Evolutionary conservation across 2,113 vertebrate species (phyloP), one percentile per base, ranked within the genome.

Genomic region (Ibidorhyncha struthersii): DNA sequence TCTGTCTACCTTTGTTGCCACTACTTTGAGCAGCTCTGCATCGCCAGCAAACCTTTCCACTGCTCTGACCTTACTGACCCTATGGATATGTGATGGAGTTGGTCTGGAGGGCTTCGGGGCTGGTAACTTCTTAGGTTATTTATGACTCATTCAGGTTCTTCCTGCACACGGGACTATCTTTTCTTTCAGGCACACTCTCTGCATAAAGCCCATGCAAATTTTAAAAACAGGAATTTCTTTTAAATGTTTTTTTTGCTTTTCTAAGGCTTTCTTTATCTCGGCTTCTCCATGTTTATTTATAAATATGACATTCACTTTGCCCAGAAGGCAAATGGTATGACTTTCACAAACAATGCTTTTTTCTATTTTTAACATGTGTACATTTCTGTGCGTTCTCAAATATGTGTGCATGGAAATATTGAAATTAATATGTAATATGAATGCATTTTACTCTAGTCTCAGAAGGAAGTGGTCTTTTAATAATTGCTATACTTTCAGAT

Each of bases 401-500:
- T 47, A 23, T 21, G 3, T n/a, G 25, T 79, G 10, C 53, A 38
- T 80, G 20, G 41, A 87, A 94, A 43, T 63, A 62, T 11, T 70
- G 32, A 79, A 84, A 88, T 82, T 13, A 94, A 91, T 84, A 87
- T 89, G 95, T 94, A 69, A 85, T 70, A 40, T 56, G 43, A 93
- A 53, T 80, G 8, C 25, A 61, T 91, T 85, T 91, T 58, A 76
- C 47, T 84, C 12, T 26, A 45, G 49, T 89, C 80, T 74, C 52
- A 84, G 88, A 77, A 77, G 47, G 22, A 45, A 81, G 45, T 1
- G 2, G 7, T 58, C 20, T 73, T 81, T 83, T 52, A 81, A 55
- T 41, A 69, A 61, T 14, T 23, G 15, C 52, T 63, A 5, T 65
- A 9, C 23, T 89, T 52, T 83, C 63, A 71, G 23, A 76, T 73